Conservation (phyloP, 2,113 vertebrate genomes). For the Etheostoma cragini region DNA sequence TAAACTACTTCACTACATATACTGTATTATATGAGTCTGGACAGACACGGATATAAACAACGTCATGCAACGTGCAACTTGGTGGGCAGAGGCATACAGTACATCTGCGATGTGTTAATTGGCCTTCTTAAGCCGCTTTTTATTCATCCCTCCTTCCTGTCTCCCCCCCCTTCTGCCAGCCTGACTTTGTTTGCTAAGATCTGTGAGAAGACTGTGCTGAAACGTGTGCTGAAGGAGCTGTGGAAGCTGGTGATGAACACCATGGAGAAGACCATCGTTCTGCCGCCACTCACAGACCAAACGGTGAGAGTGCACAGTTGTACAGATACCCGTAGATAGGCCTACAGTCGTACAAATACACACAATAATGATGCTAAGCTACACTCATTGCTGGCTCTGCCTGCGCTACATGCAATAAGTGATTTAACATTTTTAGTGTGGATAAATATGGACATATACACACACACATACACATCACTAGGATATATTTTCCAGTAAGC, state of each 20-base stretch:
- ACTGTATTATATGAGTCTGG: no score
- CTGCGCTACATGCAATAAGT: neutral
- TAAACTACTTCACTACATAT: no score
- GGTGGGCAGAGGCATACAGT: no score
- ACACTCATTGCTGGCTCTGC: neutral
- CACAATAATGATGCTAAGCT: neutral
- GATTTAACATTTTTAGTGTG: neutral
- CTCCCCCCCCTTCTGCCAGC: constrained; percentile 73
- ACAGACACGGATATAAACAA: no score
- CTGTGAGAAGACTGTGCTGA: constrained; percentile 98
- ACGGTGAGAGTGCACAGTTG: constrained; percentile 86
- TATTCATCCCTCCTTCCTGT: constrained; percentile 13
- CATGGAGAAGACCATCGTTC: constrained; percentile 98
- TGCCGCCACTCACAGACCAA: constrained; percentile 96
- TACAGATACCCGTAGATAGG: neutral
- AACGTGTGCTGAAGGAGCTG: constrained; percentile 97
- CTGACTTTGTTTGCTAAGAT: constrained; percentile 98
- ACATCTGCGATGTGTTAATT: no score
- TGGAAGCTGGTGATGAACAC: constrained; percentile 99
- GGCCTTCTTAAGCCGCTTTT: constrained; percentile 25
- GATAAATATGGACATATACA: neutral
- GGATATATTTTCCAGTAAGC: neutral
- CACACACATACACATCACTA: neutral
- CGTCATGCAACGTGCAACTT: no score
- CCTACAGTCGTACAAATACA: neutral